Base-by-base conservation (phyloP, 2,113 vertebrate species). In the Dasypus novemcinctus region DNA sequence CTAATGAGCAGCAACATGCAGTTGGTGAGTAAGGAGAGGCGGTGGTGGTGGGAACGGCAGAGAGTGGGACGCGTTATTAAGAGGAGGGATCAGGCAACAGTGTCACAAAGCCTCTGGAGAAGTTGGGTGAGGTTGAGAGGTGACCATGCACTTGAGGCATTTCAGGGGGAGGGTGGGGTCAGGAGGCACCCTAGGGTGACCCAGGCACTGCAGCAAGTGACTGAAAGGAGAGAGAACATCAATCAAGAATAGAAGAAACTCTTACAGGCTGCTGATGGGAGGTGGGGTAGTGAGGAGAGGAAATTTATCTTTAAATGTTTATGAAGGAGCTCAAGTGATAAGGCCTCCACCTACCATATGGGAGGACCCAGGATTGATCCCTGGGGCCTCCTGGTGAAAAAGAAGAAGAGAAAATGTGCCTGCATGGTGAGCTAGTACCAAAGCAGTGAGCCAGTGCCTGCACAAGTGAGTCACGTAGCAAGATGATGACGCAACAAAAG, bases 1-100 rank as follows among this genome's bases (percentile, higher is more conserved):
- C 21, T 13, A 15, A n/a, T 21, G 4, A 25, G 52, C 57, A 25
- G 25, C n/a, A 27, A 5, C 17, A 1, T 17, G 14, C 49, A 5
- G 17, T 4, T 0, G 29, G 18, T 8, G 43, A 17, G 4, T 20
- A 4, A n/a, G 63, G 85, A 54, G 57, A 27, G 4, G 31, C 17
- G 17, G 12, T 7, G 25, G n/a, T 9, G 0, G 1, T 54, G 12
- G 46, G 9, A 4, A 29, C 0, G 2, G 61, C 23, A 46, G 71
- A 33, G 4, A 31, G 3, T 36, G 20, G 31, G 38, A 10, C 17
- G 3, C 1, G 5, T 15, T 25, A 14, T 27, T 0, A 18, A 12
- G 6, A 43, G 25, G 49, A 81, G 57, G 13, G 1, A 9, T 7
- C 1, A 11, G 23, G 20, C 31, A 17, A 13, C 10, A 12, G 75